These are phyloP conservation scores for Callipepla squamata DNA, from an alignment of 2,113 vertebrate species.

Conservation along the genomic window DNA sequence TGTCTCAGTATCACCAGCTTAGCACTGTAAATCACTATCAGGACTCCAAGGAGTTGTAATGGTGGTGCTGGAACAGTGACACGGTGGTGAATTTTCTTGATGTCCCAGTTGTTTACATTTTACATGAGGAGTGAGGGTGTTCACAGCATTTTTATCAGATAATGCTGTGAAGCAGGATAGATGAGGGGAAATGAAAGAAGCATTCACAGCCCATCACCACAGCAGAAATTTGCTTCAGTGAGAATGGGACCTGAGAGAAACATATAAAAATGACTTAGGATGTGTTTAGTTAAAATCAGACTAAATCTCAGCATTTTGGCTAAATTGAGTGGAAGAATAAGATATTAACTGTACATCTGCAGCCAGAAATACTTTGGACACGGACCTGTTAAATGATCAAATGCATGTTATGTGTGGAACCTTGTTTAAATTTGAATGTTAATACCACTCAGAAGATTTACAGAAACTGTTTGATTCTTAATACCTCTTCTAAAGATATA, in stretches of 20 bases:
- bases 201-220: background rate
- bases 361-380: conserved; percentile 21
- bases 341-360: conserved; percentile 28
- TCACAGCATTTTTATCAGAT: background rate
- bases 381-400: conserved; percentile 63
- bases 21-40: background rate
- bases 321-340: conserved; percentile 37
- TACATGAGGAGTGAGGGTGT: background rate
- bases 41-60: background rate
- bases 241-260: conserved; percentile 27
- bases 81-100: background rate
- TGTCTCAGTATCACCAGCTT: background rate
- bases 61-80: background rate
- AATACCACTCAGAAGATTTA: conserved; percentile 71
- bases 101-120: background rate
- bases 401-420: conserved; percentile 44
- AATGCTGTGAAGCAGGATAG: background rate
- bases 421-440: conserved; percentile 69
- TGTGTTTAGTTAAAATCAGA: conserved; percentile 64
- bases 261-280: conserved; percentile 47
- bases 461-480: conserved; percentile 74
- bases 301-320: conserved; percentile 57
- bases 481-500: conserved; percentile 70
- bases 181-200: conserved; percentile 24
- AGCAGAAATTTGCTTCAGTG: conserved; percentile 1